phyloP scores from a whole-genome alignment of 2,888 invertebrate species.

The Choristoneura rosaceana region DNA sequence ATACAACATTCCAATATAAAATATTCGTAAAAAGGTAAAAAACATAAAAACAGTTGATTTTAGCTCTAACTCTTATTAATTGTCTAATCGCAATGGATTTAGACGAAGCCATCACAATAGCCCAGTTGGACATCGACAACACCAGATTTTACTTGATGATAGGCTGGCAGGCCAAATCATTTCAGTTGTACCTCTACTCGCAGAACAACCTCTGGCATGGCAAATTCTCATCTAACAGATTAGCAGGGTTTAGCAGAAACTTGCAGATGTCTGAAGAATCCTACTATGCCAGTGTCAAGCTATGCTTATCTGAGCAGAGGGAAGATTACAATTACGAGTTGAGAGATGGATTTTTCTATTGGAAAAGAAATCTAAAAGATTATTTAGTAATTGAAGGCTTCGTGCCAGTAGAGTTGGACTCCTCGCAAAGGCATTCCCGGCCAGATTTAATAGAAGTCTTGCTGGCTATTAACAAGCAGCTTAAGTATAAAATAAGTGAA shows the following conservation, averaged over 20 bases:
- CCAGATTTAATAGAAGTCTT: slow-evolving; percentile 66
- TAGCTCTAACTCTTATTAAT: neutral
- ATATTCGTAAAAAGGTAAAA: neutral
- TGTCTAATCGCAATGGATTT: slow-evolving; percentile 61
- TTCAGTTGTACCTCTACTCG: slow-evolving; percentile 65
- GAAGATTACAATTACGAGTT: slow-evolving; percentile 66
- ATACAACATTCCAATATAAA: neutral
- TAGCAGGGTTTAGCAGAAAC: slow-evolving; percentile 67
- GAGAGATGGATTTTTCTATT: slow-evolving; percentile 72
- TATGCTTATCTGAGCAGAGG: slow-evolving; percentile 60
- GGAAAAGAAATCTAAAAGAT: slow-evolving; percentile 63
- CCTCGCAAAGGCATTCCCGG: slow-evolving; percentile 50
- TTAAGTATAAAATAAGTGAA: slow-evolving; percentile 56
- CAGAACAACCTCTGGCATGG: slow-evolving; percentile 67
- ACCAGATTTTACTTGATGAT: slow-evolving; percentile 63
- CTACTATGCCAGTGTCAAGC: slow-evolving; percentile 59
- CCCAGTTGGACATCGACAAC: slow-evolving; percentile 58
- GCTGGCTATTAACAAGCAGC: slow-evolving; percentile 60
- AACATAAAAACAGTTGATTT: neutral
- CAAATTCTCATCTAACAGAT: slow-evolving; percentile 64
- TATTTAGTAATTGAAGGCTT: slow-evolving; percentile 67
- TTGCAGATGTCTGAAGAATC: slow-evolving; percentile 59
- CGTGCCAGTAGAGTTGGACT: slow-evolving; percentile 64
- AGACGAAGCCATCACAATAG: slow-evolving; percentile 64
- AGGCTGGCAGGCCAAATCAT: slow-evolving; percentile 66